Conservation (phyloP, 64 coral and sea anemone species). For the Acropora tenuis region DNA sequence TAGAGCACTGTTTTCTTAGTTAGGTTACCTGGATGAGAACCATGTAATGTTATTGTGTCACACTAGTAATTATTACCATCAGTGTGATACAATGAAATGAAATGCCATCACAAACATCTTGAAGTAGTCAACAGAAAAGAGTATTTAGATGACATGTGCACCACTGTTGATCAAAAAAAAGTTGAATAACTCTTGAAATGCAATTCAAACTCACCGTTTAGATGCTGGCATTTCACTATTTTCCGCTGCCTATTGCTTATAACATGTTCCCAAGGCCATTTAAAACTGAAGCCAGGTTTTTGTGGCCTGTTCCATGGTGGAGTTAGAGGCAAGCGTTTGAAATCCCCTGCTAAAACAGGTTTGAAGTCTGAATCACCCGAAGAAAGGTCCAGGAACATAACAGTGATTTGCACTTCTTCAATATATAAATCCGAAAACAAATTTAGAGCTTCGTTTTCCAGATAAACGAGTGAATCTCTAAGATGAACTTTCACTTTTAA, state of each 20-base stretch:
- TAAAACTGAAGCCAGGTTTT: constrained; percentile 83
- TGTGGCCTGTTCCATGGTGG: constrained; percentile 68
- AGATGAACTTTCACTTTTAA: constrained; percentile 49
- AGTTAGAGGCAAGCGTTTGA: constrained; percentile 38
- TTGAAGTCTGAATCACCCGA: constrained; percentile 33
- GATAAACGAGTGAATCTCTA: constrained; percentile 75
- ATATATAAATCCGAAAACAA: constrained; percentile 79
- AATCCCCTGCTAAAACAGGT: constrained; percentile 63
- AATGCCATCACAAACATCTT: no score
- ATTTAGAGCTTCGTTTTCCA: constrained; percentile 77
- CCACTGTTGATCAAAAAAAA: no score
- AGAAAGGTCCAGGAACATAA: constrained; percentile 47
- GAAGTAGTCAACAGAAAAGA: no score
- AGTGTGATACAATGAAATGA: no score
- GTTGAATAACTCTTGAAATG: no score
- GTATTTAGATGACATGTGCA: no score
- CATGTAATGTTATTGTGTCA: no score
- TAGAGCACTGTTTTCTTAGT: no score
- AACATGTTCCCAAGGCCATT: constrained; percentile 63
- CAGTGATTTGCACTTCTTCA: constrained; percentile 58
- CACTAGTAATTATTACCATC: no score
- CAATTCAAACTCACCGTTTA: constrained; percentile 70
- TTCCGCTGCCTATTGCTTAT: constrained; percentile 39
- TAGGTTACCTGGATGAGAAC: no score
- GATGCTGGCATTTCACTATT: constrained; percentile 41